Evolutionary conservation across 2,888 invertebrate genomes (phyloP), one percentile per base, ranked within the genome.

Genomic region (Dicycla oo): DNA sequence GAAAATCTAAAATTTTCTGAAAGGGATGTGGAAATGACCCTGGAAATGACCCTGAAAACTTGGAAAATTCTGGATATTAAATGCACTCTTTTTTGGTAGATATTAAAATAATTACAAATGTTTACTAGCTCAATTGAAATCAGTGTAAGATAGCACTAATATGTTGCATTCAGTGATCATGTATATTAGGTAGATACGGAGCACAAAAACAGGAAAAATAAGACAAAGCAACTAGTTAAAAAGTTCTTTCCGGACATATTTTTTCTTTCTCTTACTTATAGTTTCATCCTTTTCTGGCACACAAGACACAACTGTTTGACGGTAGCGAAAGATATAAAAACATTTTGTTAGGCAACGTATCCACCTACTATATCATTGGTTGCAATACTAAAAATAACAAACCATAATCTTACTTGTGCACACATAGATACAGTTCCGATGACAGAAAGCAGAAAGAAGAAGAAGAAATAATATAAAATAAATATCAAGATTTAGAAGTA

Each of bases 381-480:
- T 38, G 71, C 66, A 43, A 26, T 47, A 49, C 71, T 62, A 68
- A 69, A 62, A 75, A 49, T 73, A 82, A 80, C 73, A 82, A 82
- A 85, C 82, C 49, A 76, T 70, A 53, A 65, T 84, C 90, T 90
- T 90, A 90, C 90, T 90, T 90, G 90, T 80, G 87, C 83, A 85
- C 81, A 86, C 78, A 83, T 80, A 82, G 75, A 85, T 81, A 83
- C 78, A 78, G 75, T 72, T 85, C 82, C 86, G 75, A 79, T 71
- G 84, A 84, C 43, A 87, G 86, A 84, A 82, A 88, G 88, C 89
- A 85, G 85, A 82, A 77, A 82, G 73, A 75, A 80, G 83, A 81
- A 75, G 72, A 74, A 75, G 80, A 63, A 78, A 84, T 54, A 85
- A 69, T 57, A 63, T 63, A 58, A 76, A 73, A 66, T 63, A 75